These are phyloP conservation scores for Ceratitis capitata DNA, from an alignment of 1,140 invertebrate species.

Conservation along the genomic window DNA sequence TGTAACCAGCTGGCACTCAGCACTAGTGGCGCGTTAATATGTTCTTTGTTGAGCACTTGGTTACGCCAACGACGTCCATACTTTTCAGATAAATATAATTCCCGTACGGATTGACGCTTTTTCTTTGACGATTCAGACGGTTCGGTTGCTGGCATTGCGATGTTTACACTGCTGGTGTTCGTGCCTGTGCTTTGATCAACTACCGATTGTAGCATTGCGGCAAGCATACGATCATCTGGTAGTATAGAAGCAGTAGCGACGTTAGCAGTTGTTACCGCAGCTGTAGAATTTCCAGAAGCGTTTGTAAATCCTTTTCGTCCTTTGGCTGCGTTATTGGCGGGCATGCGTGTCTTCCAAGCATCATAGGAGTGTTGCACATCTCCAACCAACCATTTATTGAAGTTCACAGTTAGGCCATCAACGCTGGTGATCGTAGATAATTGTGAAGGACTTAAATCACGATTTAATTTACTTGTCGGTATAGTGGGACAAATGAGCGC, in stretches of 20 bases:
- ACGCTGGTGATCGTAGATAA: constrained; percentile 69
- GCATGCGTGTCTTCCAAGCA: constrained; percentile 71
- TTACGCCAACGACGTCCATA: constrained; percentile 75
- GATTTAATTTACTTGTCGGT: constrained; percentile 69
- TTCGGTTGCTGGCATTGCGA: not conserved
- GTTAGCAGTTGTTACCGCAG: not conserved
- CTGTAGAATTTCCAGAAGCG: constrained; percentile 15
- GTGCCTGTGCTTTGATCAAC: constrained; percentile 39
- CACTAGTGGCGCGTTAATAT: constrained; percentile 51
- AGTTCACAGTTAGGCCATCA: constrained; percentile 76
- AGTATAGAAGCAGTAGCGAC: constrained; percentile 6
- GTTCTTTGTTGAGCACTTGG: constrained; percentile 53
- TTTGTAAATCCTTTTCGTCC: not conserved
- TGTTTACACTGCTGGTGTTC: not conserved
- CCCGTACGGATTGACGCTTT: constrained; percentile 65
- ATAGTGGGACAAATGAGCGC: constrained; percentile 78
- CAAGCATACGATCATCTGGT: constrained; percentile 33
- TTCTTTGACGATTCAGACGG: not conserved
- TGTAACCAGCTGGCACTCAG: constrained; percentile 81
- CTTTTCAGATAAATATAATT: constrained; percentile 79
- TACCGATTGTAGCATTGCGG: constrained; percentile 32
- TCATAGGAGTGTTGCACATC: constrained; percentile 77
- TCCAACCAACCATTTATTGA: constrained; percentile 79
- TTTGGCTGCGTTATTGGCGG: constrained; percentile 42
- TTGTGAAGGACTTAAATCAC: constrained; percentile 59